A percentile compares a stretch with the other conserved stretches of the same genome.
phyloP scores from a whole-genome alignment of 2,888 invertebrate genomes.

The Nemotelus nigrinus region DNA sequence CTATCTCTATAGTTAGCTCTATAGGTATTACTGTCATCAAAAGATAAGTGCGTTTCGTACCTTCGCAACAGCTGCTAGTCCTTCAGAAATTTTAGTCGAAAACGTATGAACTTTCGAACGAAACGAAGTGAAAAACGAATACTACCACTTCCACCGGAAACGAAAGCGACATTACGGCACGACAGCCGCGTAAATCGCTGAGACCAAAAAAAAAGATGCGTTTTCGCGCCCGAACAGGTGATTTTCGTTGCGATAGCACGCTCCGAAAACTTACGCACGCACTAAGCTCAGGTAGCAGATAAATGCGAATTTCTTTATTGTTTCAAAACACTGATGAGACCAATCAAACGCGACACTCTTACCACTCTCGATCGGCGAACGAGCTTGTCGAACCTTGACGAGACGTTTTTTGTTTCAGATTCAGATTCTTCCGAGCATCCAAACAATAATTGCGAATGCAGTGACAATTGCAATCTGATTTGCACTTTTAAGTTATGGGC shows the following conservation, averaged over 20 bases:
- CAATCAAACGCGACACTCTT: no score
- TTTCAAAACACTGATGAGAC: no score
- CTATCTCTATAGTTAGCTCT: no score
- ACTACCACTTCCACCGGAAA: conserved; percentile 34
- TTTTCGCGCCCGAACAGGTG: conserved; percentile 21
- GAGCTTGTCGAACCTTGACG: no score
- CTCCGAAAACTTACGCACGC: neutral
- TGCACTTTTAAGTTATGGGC: conserved; percentile 19
- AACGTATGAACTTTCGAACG: conserved; percentile 6
- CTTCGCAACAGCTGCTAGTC: no score
- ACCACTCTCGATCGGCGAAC: no score
- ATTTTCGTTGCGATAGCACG: neutral
- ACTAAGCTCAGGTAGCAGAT: neutral
- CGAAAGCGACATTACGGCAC: conserved; percentile 33
- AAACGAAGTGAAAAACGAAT: conserved; percentile 16
- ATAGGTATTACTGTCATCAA: no score
- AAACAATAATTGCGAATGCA: no score
- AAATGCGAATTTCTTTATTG: no score
- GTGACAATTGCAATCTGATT: conserved; percentile 22
- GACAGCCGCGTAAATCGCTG: conserved; percentile 17
- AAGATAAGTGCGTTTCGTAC: no score
- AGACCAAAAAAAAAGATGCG: neutral
- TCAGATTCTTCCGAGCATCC: no score
- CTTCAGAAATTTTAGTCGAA: neutral
- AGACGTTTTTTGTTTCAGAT: no score